These are phyloP conservation scores for Rhinolophus ferrumequinum DNA, from an alignment of 2,113 vertebrate species.

Conservation along the genomic window DNA sequence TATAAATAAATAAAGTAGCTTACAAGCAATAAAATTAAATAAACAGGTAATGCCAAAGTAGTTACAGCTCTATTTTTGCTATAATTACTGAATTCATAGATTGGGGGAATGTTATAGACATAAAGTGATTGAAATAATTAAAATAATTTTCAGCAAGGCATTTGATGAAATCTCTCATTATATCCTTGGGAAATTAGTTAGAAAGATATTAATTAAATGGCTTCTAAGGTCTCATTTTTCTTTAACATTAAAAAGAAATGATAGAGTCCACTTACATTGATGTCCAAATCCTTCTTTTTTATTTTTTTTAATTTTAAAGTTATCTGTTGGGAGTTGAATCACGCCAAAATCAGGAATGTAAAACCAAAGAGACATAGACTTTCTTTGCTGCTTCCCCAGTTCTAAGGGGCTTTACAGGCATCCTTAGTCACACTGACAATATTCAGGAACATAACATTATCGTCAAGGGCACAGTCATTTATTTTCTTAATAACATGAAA, in stretches of 20 bases:
- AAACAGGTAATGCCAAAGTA: background rate
- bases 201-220: background rate
- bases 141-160: constrained; percentile 30
- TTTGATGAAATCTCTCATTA: constrained; percentile 18
- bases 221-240: background rate
- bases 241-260: background rate
- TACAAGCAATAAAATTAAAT: constrained; percentile 13
- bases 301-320: background rate
- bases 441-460: background rate
- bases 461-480: background rate
- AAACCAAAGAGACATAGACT: background rate
- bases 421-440: background rate
- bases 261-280: background rate
- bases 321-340: background rate
- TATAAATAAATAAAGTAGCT: constrained; percentile 7
- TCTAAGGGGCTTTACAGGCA: background rate
- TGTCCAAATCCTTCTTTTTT: background rate
- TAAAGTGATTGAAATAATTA: constrained; percentile 9
- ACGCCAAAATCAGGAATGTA: constrained; percentile 15
- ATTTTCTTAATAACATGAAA: constrained; percentile 9
- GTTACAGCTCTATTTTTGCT: background rate
- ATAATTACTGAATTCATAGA: background rate
- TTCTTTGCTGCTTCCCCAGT: background rate
- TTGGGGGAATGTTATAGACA: background rate
- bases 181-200: constrained; percentile 18